These are phyloP conservation scores for Oreochromis niloticus DNA, from an alignment of 2,113 vertebrate species.

Conservation along the genomic window DNA sequence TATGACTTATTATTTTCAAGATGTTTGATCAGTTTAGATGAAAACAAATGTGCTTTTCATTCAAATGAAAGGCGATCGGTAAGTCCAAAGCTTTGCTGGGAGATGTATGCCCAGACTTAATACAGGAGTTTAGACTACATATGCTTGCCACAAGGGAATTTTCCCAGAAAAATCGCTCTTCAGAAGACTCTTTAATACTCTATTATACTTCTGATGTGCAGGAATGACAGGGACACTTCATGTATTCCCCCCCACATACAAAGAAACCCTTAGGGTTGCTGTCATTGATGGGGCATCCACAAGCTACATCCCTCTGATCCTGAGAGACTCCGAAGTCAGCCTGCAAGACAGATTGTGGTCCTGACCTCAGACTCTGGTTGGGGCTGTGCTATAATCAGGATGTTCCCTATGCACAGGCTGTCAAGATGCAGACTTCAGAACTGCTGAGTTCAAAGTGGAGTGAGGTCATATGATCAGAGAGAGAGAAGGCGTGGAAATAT, in stretches of 20 bases:
- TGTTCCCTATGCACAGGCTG: slow-evolving; percentile 30
- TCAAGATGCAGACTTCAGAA: slow-evolving; percentile 25
- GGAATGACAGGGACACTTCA: background rate
- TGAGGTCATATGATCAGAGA: background rate
- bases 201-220: slow-evolving; percentile 1
- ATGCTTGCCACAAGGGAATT: background rate
- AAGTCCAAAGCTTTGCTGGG: background rate
- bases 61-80: background rate
- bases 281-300: slow-evolving; percentile 27
- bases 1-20: background rate
- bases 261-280: background rate
- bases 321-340: background rate
- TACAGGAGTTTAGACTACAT: background rate
- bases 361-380: slow-evolving; percentile 38
- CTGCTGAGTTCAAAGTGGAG: background rate
- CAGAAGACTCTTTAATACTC: background rate
- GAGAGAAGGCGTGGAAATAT: background rate
- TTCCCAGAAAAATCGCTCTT: background rate
- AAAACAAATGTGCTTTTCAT: background rate
- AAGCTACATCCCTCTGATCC: slow-evolving; percentile 8
- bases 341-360: slow-evolving; percentile 46
- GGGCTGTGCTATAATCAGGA: slow-evolving; percentile 11
- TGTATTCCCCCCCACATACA: background rate
- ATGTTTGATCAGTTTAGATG: background rate
- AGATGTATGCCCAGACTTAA: background rate